A percentile compares a stretch with the other conserved stretches of the same genome.
phyloP scores from a whole-genome alignment of 2,113 vertebrate species.

The Lophius piscatorius region DNA sequence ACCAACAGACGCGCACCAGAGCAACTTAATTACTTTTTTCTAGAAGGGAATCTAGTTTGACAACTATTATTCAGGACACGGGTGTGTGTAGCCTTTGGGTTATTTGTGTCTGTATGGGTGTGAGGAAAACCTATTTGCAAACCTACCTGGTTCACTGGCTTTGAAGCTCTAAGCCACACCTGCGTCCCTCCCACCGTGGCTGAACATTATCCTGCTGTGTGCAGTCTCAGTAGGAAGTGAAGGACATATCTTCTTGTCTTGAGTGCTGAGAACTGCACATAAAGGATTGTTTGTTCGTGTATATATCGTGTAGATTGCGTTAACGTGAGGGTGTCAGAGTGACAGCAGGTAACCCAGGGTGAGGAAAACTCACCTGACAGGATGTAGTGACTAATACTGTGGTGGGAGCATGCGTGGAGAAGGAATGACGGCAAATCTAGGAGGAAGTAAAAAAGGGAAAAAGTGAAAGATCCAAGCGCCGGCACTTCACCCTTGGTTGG shows the following conservation, averaged over 20 bases:
- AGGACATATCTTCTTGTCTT: constrained; percentile 9
- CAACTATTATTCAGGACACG: constrained; percentile 62
- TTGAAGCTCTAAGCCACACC: constrained; percentile 65
- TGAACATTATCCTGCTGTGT: constrained; percentile 41
- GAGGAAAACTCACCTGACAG: constrained; percentile 33
- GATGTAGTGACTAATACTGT: constrained; percentile 37
- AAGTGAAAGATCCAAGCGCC: constrained; percentile 20
- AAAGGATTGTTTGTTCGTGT: constrained; percentile 3
- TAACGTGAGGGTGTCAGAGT: constrained; percentile 28
- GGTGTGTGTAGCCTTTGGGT: constrained; percentile 57
- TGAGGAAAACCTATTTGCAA: constrained; percentile 52
- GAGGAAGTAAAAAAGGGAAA: constrained; percentile 48
- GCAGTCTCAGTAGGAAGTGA: constrained; percentile 54
- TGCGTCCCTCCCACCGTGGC: constrained; percentile 58
- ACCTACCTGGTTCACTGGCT: constrained; percentile 56
- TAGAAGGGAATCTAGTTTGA: constrained; percentile 77
- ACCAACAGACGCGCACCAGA: constrained; percentile 55
- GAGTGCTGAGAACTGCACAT: constrained; percentile 6
- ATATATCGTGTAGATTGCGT: not conserved
- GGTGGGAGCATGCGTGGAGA: constrained; percentile 39
- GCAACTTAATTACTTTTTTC: constrained; percentile 35
- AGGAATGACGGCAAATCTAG: constrained; percentile 31
- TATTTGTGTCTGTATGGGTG: constrained; percentile 44
- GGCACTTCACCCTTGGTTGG: constrained; percentile 47
- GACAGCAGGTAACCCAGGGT: constrained; percentile 20